Base-by-base conservation (phyloP, 1,140 invertebrate species). In the Gonioctena quinquepunctata region DNA sequence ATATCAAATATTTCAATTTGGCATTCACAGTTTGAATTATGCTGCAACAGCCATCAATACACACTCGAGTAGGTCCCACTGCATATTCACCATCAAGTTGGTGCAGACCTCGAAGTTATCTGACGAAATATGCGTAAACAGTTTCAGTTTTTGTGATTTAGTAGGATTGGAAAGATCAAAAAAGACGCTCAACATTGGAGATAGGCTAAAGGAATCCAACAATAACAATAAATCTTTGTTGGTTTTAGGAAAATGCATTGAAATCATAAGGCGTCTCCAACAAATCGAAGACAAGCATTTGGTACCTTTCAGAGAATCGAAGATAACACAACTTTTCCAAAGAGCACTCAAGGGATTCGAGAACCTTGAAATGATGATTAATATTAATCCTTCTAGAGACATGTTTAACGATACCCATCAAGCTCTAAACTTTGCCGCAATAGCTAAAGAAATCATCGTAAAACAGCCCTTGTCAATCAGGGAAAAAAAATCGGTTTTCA, bases 161-260 rank as follows among this genome's bases (percentile, higher is more conserved):
- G 96, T 96, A 52, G 96, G 96, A 0, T 91, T 92, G 3, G 96
- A 98, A 83, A 85, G 96, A n/a, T 86, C 90, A 8, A 90, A 90
- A 56, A 96, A 95, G 81, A 96, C 96, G 1, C 84, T 91, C 22
- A 95, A 93, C 82, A 87, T 88, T n/a, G 95, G 96, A n/a, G 89
- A 90, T 2, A 82, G 95, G 18, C 84, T 97, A 19, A 92, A 90
- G 79, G 96, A 99, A 85, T 94, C 95, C 0, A 90, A 93, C 68
- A 94, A 91, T 75, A 98, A 98, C 70, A 98, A 99, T 80, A 91
- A 90, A 1, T 97, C 94, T 19, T 85, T 98, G 1, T 83, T 96
- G 73, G 92, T 96, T 7, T 86, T 99, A 0, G 92, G 61, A 23
- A 50, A 67, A 67, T 75, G 73, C 52, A 67, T 80, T 76, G 64